phyloP scores from a whole-genome alignment of 2,888 invertebrate genomes.

The Pheosia tremula region DNA sequence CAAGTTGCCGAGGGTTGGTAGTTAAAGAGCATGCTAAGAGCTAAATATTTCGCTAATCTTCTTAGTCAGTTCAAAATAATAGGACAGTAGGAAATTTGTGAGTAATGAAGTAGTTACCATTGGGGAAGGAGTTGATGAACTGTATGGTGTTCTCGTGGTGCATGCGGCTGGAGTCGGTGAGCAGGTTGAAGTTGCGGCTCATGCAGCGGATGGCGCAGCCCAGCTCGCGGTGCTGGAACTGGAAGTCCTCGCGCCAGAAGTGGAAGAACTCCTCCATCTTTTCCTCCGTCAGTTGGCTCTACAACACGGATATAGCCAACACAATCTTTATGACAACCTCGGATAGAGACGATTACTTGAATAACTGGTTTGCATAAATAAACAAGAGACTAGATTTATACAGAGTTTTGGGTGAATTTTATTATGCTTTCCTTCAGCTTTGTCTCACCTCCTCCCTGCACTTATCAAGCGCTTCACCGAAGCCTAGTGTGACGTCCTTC shows the following conservation, averaged over 20 bases:
- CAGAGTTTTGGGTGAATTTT: no score
- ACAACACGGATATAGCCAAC: constrained; percentile 7
- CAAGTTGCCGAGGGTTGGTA: no score
- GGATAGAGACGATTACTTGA: no score
- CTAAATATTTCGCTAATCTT: no score
- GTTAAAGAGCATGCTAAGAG: no score
- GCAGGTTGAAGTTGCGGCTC: constrained; percentile 71
- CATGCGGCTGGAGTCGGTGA: constrained; percentile 71
- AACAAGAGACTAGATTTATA: no score
- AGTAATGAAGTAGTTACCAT: constrained; percentile 49
- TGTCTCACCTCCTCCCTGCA: constrained; percentile 68
- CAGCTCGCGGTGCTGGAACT: constrained; percentile 73
- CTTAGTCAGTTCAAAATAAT: no score
- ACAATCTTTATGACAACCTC: no score
- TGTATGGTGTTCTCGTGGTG: constrained; percentile 72
- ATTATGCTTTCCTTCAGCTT: no score
- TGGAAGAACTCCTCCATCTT: constrained; percentile 80
- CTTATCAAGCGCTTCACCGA: constrained; percentile 71
- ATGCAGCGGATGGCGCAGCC: constrained; percentile 79
- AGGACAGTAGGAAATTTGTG: neutral
- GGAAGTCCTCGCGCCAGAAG: constrained; percentile 78
- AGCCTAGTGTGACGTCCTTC: constrained; percentile 78
- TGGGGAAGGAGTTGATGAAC: constrained; percentile 74
- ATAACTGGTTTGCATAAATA: no score
- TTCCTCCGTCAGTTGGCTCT: constrained; percentile 70